phyloP scores from a whole-genome alignment of 2,888 invertebrate species.

The Bhutanitis thaidina region DNA sequence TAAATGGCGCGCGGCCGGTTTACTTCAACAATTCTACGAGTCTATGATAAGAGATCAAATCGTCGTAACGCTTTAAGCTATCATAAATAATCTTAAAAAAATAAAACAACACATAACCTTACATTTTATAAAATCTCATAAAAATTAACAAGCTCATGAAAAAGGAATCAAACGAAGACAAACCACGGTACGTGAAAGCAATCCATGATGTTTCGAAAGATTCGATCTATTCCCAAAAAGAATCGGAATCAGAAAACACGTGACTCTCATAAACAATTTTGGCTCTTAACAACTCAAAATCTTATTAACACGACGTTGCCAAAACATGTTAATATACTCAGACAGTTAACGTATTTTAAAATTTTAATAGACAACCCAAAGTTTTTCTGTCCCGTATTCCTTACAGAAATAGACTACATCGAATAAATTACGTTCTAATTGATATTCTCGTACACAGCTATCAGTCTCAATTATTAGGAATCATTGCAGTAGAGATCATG shows the following conservation, averaged over 20 bases:
- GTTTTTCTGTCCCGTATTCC: no score
- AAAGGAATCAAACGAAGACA: conserved; percentile 14
- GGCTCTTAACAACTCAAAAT: conserved; percentile 1
- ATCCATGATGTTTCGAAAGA: background rate
- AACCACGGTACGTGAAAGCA: conserved; percentile 17
- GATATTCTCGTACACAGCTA: background rate
- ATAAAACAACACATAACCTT: conserved; percentile 45
- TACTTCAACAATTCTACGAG: conserved; percentile 72
- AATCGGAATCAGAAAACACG: background rate
- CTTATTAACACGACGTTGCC: no score
- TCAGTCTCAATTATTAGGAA: conserved; percentile 13
- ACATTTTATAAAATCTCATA: conserved; percentile 46
- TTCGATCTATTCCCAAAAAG: background rate
- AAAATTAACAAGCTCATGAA: conserved; percentile 39
- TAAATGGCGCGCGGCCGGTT: conserved; percentile 49
- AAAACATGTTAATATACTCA: no score
- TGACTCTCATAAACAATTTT: conserved; percentile 2
- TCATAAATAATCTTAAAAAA: conserved; percentile 52
- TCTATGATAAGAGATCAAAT: conserved; percentile 53
- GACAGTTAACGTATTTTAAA: no score
- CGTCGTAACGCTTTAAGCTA: conserved; percentile 70
- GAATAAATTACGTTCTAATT: background rate
- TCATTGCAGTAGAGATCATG: conserved; percentile 2
- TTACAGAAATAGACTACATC: background rate
- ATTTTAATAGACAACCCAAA: no score